Evolutionary conservation across 2,113 vertebrate species (phyloP), one percentile per base, ranked within the genome.

Genomic region (Periophthalmodon schlosseri): DNA sequence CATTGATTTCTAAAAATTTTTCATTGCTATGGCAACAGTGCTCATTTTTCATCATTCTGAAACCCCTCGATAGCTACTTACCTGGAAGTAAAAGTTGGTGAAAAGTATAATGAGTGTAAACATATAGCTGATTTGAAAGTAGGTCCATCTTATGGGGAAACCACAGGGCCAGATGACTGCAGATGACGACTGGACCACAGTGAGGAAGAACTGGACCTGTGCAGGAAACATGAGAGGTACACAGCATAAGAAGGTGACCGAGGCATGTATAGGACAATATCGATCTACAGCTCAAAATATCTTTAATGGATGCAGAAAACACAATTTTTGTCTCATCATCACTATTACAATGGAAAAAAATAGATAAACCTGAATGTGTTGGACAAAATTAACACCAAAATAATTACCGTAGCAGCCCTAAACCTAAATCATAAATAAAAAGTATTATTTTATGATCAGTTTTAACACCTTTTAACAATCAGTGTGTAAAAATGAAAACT

Each of bases 71-170:
- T 28, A 28, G 28, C 34, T 47, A 80, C 77, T 93, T 89, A 98
- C 97, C 96, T 97, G 92, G 78, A 97, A 88, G 87, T 99, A 99
- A 92, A 99, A 99, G 91, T 99, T 99, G 75, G 93, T 89, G 92
- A 99, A 99, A 86, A 99, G 94, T 36, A 94, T 28, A 65, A 97
- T 97, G 72, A 99, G 94, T 15, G 95, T 95, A 84, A 98, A 90
- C 95, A 97, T 96, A 63, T 99, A 99, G 75, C 80, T 88, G n/a
- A 97, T 97, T 91, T 98, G 96, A 92, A 99, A 99, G 85, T 94
- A 97, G 52, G 98, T 91, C 98, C 98, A 99, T 0, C 96, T 94
- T 49, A 88, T 91, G 52, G 97, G 96, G 90, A 99, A 98, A 0
- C 87, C 82, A 68, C 97, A 99, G 0, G 95, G 96, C 96, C 96